phyloP scores from a whole-genome alignment of 35 echinoderm and acorn worm genomes.

The Ptychodera flava region DNA sequence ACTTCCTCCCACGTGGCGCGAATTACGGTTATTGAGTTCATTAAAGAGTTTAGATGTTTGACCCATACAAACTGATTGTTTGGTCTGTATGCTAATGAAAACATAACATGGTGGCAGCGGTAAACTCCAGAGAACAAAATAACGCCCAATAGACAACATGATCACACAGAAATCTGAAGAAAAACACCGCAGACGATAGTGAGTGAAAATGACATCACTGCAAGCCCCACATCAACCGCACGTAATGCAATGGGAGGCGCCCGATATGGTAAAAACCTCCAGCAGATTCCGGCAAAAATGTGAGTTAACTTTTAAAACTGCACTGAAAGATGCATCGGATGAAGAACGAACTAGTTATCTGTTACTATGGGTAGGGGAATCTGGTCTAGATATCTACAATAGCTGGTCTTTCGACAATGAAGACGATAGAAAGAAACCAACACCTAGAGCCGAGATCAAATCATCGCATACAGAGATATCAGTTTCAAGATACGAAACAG shows the following conservation, averaged over 20 bases:
- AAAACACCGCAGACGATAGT: no score
- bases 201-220: no score
- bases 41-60: no score
- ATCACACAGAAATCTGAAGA: no score
- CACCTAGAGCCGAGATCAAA: slow-evolving; percentile 28
- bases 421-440: not conserved
- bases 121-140: no score
- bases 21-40: no score
- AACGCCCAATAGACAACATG: no score
- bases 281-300: not conserved
- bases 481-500: slow-evolving; percentile 5
- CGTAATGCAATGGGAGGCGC: not conserved
- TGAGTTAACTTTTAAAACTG: not conserved
- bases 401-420: not conserved
- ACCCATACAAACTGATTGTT: no score
- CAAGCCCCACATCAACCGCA: not conserved
- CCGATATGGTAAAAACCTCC: not conserved
- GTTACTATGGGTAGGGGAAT: slow-evolving; percentile 14
- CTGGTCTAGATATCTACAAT: slow-evolving; percentile 17
- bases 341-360: slow-evolving; percentile 4
- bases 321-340: no score
- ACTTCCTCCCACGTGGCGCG: no score
- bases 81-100: no score
- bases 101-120: no score
- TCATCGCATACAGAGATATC: not conserved